Evolutionary conservation across 2,888 invertebrate genomes (phyloP).

Genomic region (Cyrtodaria siliqua): DNA sequence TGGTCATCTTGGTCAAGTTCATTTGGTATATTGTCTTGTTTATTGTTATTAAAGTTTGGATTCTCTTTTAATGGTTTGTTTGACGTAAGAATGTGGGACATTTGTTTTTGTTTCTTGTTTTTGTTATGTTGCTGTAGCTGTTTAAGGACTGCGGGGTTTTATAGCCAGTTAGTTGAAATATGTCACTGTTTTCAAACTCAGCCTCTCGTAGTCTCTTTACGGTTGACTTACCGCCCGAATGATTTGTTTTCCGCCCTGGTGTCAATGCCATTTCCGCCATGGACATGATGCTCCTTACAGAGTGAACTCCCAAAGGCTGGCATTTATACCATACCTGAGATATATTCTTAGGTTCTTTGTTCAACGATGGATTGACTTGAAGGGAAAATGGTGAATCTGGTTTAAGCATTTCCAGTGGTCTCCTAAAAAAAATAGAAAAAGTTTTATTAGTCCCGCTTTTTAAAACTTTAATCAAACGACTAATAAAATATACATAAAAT

Average conservation of each 20-base stretch:
- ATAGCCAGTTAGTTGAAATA: neutral
- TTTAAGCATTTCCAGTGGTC: constrained; percentile 4
- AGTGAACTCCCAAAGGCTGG: constrained; percentile 2
- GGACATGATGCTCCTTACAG: constrained; percentile 3
- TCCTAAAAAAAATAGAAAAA: too few species aligned
- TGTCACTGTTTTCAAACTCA: neutral
- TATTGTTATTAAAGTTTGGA: too few species aligned
- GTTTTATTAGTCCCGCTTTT: too few species aligned
- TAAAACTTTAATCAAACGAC: too few species aligned
- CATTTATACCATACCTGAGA: neutral
- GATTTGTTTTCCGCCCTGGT: neutral
- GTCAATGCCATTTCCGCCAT: neutral
- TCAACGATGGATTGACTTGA: too few species aligned
- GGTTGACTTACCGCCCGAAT: constrained; percentile 4
- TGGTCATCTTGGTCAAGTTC: too few species aligned
- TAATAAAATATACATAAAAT: too few species aligned
- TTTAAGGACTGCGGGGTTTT: too few species aligned
- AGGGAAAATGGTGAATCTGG: constrained; percentile 11
- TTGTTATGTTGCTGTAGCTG: neutral
- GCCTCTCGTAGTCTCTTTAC: constrained; percentile 3
- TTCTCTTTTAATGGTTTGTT: too few species aligned
- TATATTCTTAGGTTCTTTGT: neutral
- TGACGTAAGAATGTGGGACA: too few species aligned
- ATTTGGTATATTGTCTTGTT: too few species aligned
- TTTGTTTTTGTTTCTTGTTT: constrained; percentile 7